Conservation (phyloP, 2,113 vertebrate genomes). For the Platycercus adscitus region DNA sequence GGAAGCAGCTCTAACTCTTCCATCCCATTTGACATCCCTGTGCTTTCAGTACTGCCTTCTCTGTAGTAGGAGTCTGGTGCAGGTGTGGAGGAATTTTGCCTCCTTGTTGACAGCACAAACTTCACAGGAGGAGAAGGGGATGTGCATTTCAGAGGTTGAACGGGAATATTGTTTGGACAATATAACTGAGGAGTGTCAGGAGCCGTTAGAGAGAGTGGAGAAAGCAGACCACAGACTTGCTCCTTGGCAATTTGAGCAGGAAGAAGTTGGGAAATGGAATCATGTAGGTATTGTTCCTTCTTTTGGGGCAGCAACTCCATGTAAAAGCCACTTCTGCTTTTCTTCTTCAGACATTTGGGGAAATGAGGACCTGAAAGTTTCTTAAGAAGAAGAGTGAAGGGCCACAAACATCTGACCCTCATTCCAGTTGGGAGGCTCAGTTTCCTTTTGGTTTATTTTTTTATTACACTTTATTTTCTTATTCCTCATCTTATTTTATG, state of each 20-base stretch:
- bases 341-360: not conserved
- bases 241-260: not conserved
- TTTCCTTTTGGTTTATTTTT: not conserved
- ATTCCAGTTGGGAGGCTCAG: not conserved
- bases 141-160: not conserved
- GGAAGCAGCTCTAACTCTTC: not conserved
- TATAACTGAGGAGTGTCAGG: not conserved
- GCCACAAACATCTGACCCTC: fast-evolving
- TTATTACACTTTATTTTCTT: not conserved
- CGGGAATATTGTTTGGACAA: not conserved
- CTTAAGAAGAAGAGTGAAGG: not conserved
- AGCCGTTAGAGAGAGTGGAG: not conserved
- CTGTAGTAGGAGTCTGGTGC: not conserved
- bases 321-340: slow-evolving; percentile 34
- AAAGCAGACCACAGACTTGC: not conserved
- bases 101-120: not conserved
- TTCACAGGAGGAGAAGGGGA: not conserved
- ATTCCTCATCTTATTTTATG: not conserved
- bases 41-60: not conserved
- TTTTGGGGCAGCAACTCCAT: not conserved
- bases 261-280: slow-evolving; percentile 18
- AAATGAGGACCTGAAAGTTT: not conserved
- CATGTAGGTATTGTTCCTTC: not conserved
- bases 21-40: not conserved
- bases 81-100: not conserved